Conservation (phyloP, 1,140 invertebrate species). For the Magallana ariakensis region DNA sequence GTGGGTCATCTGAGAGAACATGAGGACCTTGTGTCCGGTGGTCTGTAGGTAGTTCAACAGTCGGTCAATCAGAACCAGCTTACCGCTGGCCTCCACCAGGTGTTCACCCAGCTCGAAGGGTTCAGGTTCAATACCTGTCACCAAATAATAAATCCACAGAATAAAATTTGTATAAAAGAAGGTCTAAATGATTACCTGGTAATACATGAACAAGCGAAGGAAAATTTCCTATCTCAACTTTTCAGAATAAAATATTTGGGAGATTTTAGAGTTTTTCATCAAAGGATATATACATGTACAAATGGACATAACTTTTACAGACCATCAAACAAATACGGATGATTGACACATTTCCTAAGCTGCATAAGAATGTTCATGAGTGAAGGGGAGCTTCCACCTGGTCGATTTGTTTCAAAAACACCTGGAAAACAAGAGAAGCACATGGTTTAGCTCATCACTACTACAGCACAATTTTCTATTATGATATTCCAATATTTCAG, state of each 20-base stretch:
- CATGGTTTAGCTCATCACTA: background rate
- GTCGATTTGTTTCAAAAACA: conserved; percentile 67
- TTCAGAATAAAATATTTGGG: no score
- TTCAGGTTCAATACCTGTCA: conserved; percentile 77
- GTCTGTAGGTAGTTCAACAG: conserved; percentile 90
- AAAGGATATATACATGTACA: no score
- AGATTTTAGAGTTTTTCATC: no score
- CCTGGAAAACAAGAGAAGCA: conserved; percentile 61
- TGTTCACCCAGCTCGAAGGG: conserved; percentile 80
- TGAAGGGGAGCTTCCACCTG: conserved; percentile 61
- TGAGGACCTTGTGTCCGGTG: conserved; percentile 93
- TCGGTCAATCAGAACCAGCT: conserved; percentile 92
- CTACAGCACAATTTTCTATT: background rate
- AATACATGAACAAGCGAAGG: no score
- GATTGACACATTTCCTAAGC: conserved; percentile 79
- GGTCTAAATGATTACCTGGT: no score
- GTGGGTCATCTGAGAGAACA: conserved; percentile 98
- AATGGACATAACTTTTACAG: conserved; percentile 33
- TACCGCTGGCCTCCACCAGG: conserved; percentile 83
- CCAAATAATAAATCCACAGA: background rate
- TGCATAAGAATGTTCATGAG: conserved; percentile 79
- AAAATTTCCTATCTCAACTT: no score
- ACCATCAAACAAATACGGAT: conserved; percentile 80
- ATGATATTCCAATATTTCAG: background rate
- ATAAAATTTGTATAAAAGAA: no score